phyloP scores from a whole-genome alignment of 1,140 invertebrate genomes.

The Psilanteris sp. region DNA sequence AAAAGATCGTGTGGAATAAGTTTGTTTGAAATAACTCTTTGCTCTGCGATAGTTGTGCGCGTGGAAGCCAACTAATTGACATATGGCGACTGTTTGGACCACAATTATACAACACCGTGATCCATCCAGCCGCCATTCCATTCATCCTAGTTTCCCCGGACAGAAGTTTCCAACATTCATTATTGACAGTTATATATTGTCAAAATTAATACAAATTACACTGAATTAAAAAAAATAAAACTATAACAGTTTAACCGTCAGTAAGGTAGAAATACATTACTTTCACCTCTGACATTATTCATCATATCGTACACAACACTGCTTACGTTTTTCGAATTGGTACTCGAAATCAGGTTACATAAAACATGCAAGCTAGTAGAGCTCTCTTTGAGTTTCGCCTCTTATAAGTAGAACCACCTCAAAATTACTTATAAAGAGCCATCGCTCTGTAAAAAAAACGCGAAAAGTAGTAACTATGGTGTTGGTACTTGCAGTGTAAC shows the following conservation, averaged over 20 bases:
- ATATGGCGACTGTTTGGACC: conserved; percentile 70
- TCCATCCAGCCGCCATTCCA: conserved; percentile 70
- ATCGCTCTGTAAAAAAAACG: conserved; percentile 2
- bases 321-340: conserved; percentile 26
- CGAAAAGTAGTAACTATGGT: conserved; percentile 46
- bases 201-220: no score
- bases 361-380: conserved; percentile 18
- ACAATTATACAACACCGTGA: conserved; percentile 66
- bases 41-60: conserved; percentile 79
- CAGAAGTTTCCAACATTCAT: conserved; percentile 34
- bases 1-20: conserved; percentile 34
- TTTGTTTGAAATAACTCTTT: conserved; percentile 79
- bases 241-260: no score
- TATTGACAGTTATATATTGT: conserved; percentile 7
- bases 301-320: conserved; percentile 21
- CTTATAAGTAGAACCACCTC: conserved; percentile 30
- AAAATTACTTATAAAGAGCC: conserved; percentile 1
- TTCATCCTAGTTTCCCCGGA: conserved; percentile 55
- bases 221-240: no score
- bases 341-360: conserved; percentile 17
- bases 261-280: no score
- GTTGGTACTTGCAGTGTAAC: conserved; percentile 58
- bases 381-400: conserved; percentile 29
- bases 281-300: no score
- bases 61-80: conserved; percentile 76